Conservation (phyloP, 1,140 invertebrate species). For the Phortica variegata region DNA sequence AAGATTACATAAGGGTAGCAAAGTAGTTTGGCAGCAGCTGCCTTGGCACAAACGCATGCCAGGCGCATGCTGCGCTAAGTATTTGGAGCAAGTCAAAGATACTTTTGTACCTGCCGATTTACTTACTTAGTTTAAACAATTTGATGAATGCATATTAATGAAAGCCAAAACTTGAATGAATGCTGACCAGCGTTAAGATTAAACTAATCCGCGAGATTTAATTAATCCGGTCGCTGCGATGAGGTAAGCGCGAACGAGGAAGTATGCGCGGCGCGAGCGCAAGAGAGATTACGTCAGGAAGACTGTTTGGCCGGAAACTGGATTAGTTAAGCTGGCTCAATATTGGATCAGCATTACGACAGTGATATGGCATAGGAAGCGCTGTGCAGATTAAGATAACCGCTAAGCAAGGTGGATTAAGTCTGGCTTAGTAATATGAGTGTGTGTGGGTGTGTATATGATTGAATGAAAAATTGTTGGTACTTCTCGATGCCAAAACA, state of each 20-base stretch:
- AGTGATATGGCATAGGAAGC: neutral
- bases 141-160: neutral
- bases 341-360: too few relatives aligned
- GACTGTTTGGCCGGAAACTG: neutral
- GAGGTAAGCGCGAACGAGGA: too few relatives aligned
- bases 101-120: neutral
- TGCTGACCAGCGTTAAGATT: neutral
- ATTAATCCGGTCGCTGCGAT: slow-evolving; percentile 17
- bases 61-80: slow-evolving; percentile 14
- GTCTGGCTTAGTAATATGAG: too few relatives aligned
- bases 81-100: neutral
- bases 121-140: neutral
- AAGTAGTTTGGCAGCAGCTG: too few relatives aligned
- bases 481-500: too few relatives aligned
- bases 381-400: slow-evolving; percentile 36
- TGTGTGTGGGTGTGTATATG: too few relatives aligned
- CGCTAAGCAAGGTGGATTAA: slow-evolving; percentile 28
- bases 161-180: slow-evolving; percentile 22
- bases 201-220: slow-evolving; percentile 29
- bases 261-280: neutral
- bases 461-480: too few relatives aligned
- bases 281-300: slow-evolving; percentile 1
- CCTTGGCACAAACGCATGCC: slow-evolving; percentile 5
- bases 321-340: slow-evolving; percentile 24
- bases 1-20: too few relatives aligned